Evolutionary conservation across 2,113 vertebrate species (phyloP).

Genomic region (Baryphthengus martii): DNA sequence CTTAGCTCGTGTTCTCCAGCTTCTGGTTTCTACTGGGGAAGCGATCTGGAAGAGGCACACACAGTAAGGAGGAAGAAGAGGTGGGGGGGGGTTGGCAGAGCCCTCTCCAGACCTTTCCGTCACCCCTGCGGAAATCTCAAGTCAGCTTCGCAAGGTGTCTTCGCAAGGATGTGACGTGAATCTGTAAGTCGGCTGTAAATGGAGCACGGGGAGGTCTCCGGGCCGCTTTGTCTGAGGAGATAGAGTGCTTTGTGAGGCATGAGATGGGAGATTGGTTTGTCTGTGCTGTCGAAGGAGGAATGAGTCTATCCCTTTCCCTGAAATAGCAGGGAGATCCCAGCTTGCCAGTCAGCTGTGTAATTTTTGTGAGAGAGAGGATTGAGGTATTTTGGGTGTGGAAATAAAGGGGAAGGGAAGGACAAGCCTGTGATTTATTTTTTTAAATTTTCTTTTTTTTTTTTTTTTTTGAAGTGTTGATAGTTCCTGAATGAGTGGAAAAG

Average conservation of each 20-base stretch:
- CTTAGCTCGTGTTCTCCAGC: background rate
- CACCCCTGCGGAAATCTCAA: background rate
- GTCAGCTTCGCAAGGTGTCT: background rate
- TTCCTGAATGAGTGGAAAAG: constrained; percentile 1
- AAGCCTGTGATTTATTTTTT: background rate
- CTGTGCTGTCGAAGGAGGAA: background rate
- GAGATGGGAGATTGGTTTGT: background rate
- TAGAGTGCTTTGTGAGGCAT: background rate
- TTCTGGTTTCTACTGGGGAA: background rate
- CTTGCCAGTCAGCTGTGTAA: constrained; percentile 11
- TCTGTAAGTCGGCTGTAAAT: background rate
- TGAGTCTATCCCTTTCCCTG: background rate
- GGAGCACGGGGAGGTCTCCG: background rate
- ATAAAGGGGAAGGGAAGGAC: constrained; percentile 17
- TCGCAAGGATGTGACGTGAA: background rate
- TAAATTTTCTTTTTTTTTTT: too few relatives aligned
- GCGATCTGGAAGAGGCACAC: background rate
- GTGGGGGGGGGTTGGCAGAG: background rate
- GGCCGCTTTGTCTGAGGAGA: background rate
- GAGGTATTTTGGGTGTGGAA: constrained; percentile 30
- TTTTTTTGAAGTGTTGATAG: background rate
- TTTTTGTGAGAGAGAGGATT: background rate
- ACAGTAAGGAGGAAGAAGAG: background rate
- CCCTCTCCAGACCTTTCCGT: background rate
- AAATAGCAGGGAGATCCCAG: constrained; percentile 23